Percentiles rank a stretch among this genome's conserved stretches.
Evolutionary conservation across 2,113 vertebrate species (phyloP).

Genomic region (Phasianus colchicus): DNA sequence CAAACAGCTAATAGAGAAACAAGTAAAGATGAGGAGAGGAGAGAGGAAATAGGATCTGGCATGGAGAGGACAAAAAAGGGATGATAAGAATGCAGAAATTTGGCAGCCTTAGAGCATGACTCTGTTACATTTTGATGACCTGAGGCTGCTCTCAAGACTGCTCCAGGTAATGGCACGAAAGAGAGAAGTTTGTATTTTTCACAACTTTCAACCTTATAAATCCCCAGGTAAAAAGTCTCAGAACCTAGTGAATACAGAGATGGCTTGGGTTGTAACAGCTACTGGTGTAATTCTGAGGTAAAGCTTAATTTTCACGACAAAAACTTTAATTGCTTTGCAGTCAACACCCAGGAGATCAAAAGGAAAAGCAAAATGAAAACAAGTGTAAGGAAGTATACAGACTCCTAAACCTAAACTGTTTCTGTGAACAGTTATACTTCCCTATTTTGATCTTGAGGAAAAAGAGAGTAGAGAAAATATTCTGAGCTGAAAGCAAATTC

Average conservation of each 20-base stretch:
- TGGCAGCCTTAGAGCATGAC: not conserved
- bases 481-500: not conserved
- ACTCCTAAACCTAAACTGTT: not conserved
- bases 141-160: not conserved
- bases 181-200: not conserved
- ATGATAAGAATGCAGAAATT: not conserved
- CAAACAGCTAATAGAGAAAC: not conserved
- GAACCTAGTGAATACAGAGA: not conserved
- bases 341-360: not conserved
- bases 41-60: not conserved
- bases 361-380: not conserved
- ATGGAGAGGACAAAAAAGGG: not conserved
- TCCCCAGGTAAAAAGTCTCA: not conserved
- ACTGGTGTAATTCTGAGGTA: not conserved
- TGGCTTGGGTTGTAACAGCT: not conserved
- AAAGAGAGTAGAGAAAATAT: not conserved
- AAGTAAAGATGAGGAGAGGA: not conserved
- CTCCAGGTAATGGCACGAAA: not conserved
- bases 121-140: not conserved
- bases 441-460: slow-evolving; percentile 8
- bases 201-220: not conserved
- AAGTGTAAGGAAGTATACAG: not conserved
- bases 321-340: not conserved
- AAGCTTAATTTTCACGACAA: not conserved
- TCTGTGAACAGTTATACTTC: not conserved